Evolutionary conservation across 2,113 vertebrate genomes (phyloP).

Genomic region (Corydoras sp.): DNA sequence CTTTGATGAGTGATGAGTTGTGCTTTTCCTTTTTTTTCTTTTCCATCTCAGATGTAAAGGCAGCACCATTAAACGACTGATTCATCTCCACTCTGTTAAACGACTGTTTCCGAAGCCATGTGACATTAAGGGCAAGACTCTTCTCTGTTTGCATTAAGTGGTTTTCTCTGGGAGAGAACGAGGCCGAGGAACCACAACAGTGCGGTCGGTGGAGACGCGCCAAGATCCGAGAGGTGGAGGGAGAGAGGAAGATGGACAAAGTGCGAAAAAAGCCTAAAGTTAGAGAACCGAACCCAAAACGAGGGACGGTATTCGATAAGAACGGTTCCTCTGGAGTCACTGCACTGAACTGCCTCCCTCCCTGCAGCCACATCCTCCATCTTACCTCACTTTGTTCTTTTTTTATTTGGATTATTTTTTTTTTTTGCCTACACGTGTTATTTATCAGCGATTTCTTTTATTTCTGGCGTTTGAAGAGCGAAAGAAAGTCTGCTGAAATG

Average conservation of each 20-base stretch:
- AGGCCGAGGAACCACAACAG: conserved; percentile 45
- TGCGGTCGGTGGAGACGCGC: conserved; percentile 44
- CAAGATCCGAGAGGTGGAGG: conserved; percentile 24
- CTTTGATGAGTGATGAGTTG: conserved; percentile 26
- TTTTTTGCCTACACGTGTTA: conserved; percentile 26
- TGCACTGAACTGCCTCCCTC: neutral
- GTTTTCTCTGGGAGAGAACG: conserved; percentile 51
- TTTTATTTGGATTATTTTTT: conserved; percentile 1
- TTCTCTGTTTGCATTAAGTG: conserved; percentile 53
- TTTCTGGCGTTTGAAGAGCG: conserved; percentile 26
- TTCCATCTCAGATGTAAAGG: conserved; percentile 24
- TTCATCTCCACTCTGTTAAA: conserved; percentile 43
- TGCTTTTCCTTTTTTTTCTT: conserved; percentile 19
- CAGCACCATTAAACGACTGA: conserved; percentile 41
- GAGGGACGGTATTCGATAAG: neutral
- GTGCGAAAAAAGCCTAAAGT: neutral
- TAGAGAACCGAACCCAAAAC: too few species aligned
- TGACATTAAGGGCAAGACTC: conserved; percentile 44
- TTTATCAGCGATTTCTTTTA: conserved; percentile 30
- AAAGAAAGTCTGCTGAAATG: conserved; percentile 36
- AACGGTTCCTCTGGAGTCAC: neutral
- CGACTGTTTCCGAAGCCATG: conserved; percentile 36
- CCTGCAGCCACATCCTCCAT: neutral
- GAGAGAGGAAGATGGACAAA: conserved; percentile 6
- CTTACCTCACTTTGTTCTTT: conserved; percentile 21